Evolutionary conservation across 2,113 vertebrate genomes (phyloP).

Genomic region (Pyxicephalus adspersus): DNA sequence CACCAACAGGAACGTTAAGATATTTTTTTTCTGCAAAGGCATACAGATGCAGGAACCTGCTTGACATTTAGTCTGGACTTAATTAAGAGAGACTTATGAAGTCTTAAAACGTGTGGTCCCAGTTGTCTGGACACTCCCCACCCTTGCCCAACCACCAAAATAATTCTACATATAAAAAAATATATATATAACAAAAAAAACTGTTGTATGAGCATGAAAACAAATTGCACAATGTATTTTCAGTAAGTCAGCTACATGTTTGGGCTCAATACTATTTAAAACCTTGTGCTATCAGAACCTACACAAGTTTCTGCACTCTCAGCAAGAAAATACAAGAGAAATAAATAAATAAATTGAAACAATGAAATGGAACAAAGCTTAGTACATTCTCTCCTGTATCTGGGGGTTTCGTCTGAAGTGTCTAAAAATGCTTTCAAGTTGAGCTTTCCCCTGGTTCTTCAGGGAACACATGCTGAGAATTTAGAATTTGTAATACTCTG

Average conservation of each 20-base stretch:
- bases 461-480: conserved; percentile 32
- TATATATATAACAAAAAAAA: too few relatives aligned
- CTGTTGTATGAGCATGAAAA: too few relatives aligned
- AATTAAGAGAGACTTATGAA: too few relatives aligned
- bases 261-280: background rate
- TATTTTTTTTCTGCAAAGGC: too few relatives aligned
- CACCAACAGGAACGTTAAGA: too few relatives aligned
- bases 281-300: background rate
- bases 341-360: background rate
- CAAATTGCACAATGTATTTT: background rate
- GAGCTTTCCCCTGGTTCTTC: background rate
- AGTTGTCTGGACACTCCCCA: too few relatives aligned
- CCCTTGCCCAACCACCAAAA: too few relatives aligned
- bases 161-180: too few relatives aligned
- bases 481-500: conserved; percentile 5
- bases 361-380: conserved; percentile 23
- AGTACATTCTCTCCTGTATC: conserved; percentile 13
- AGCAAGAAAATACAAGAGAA: background rate
- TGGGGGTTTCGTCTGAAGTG: conserved; percentile 11
- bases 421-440: conserved; percentile 39
- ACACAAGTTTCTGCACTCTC: background rate
- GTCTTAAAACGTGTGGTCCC: too few relatives aligned
- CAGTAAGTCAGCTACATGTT: background rate
- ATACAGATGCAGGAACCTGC: too few relatives aligned
- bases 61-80: too few relatives aligned